Evolutionary conservation across 2,113 vertebrate genomes (phyloP).

Genomic region (Python bivittatus): DNA sequence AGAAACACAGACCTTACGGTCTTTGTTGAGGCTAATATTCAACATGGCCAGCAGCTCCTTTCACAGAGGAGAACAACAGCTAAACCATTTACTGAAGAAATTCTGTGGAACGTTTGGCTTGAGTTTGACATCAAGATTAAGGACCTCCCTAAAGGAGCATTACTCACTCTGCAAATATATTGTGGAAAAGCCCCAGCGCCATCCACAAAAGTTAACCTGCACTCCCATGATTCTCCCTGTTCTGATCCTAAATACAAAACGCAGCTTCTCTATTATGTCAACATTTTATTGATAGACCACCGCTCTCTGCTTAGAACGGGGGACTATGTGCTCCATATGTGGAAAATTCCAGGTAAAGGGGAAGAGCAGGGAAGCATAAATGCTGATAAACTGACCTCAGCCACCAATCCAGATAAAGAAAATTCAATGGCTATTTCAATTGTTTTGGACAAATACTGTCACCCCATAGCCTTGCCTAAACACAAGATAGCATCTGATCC

Average conservation of each 20-base stretch:
- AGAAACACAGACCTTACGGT: slow-evolving; percentile 88
- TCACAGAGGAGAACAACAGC: slow-evolving; percentile 88
- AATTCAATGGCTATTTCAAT: slow-evolving; percentile 93
- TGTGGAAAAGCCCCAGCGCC: slow-evolving; percentile 84
- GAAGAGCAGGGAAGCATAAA: slow-evolving; percentile 95
- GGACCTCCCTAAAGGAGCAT: slow-evolving; percentile 91
- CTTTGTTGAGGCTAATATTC: slow-evolving; percentile 94
- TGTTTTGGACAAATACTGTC: slow-evolving; percentile 92
- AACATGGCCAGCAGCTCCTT: slow-evolving; percentile 93
- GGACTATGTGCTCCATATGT: slow-evolving; percentile 97
- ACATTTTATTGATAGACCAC: slow-evolving; percentile 93
- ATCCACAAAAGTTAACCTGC: slow-evolving; percentile 71
- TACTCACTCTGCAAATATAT: slow-evolving; percentile 92
- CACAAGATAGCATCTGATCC: slow-evolving; percentile 73
- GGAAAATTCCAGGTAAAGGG: slow-evolving; percentile 93
- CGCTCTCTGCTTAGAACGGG: slow-evolving; percentile 92
- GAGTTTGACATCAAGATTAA: slow-evolving; percentile 95
- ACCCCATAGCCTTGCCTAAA: slow-evolving; percentile 94
- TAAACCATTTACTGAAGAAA: slow-evolving; percentile 92
- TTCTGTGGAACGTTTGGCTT: slow-evolving; percentile 95
- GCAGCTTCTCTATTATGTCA: slow-evolving; percentile 94
- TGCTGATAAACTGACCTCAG: slow-evolving; percentile 96
- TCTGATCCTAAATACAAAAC: slow-evolving; percentile 85
- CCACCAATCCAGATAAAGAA: slow-evolving; percentile 95
- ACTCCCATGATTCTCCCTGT: slow-evolving; percentile 69